Base-by-base conservation (phyloP, 2,888 invertebrate species). In the Pseudococcus longispinus region DNA sequence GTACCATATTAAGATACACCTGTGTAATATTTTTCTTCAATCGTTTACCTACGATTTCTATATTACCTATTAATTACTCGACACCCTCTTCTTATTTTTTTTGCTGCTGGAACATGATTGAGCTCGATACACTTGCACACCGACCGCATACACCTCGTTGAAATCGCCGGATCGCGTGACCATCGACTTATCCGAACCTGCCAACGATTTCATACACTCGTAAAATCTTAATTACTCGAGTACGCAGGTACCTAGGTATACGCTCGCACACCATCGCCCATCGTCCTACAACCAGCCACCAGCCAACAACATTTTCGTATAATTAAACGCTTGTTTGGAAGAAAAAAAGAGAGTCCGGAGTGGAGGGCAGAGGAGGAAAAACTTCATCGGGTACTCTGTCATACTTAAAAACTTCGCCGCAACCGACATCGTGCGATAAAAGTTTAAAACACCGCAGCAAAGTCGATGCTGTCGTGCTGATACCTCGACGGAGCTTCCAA, bases 221-320 rank as follows among this genome's bases (percentile, higher is more conserved):
- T 70, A 70, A 70, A 70, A 70, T 70, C 70, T 70, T 70, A 70
- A 70, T 70, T 70, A 70, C 70, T 70, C 70, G 70, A 70, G 26
- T 65, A 65, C 65, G 11, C 11, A 65, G 15, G 60, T 60, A 60
- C 65, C 26, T 65, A 60, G 8, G 51, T 51, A 23, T 20, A 23
- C 55, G 55, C 60, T 60, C 8, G 23, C 60, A 60, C 60, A 55
- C 55, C 46, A 46, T 15, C 15, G 13, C 5, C 46, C 46, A 46
- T 46, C 51, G 13, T 5, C 51, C 13, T 20, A n/a, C n/a, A 46
- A 13, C 13, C 55, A 55, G 65, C 26, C 65, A 65, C 4, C 65
- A 65, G 20, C 65, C 55, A 13, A 26, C 26, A 65, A 60, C 60
- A 29, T 70, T 70, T 70, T 29, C 70, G 70, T 29, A 70, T 70